These are phyloP conservation scores for Neoaliturus tenellus DNA, from an alignment of 2,888 invertebrate species.

Conservation along the genomic window DNA sequence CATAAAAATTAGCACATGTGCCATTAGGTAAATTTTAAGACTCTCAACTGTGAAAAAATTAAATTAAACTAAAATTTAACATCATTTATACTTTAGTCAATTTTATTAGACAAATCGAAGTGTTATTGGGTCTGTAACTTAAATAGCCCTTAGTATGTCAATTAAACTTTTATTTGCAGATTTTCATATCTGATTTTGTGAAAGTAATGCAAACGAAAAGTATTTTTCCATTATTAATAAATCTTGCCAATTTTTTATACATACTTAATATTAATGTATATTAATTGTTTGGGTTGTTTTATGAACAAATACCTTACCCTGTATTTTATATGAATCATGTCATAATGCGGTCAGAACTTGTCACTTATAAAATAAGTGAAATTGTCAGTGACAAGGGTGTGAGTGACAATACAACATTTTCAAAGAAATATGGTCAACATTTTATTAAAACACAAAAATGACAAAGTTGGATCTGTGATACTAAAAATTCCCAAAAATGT, in stretches of 20 bases:
- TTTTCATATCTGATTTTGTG: too few species aligned
- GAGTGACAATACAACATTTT: neutral
- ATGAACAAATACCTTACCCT: neutral
- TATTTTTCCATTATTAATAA: neutral
- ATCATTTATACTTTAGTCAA: too few species aligned
- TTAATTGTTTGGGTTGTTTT: neutral
- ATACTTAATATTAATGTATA: neutral
- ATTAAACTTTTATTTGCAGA: too few species aligned
- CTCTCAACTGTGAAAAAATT: too few species aligned
- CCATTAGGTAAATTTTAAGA: too few species aligned
- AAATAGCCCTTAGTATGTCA: too few species aligned
- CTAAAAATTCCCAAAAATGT: neutral
- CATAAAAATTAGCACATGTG: too few species aligned
- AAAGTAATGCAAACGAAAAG: too few species aligned
- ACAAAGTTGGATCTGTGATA: neutral
- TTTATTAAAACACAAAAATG: slow-evolving; percentile 3
- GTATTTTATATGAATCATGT: neutral
- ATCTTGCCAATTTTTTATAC: neutral
- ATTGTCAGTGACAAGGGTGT: neutral
- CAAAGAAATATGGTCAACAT: neutral
- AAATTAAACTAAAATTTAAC: too few species aligned
- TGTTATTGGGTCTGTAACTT: too few species aligned
- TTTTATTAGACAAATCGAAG: too few species aligned
- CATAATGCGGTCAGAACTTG: neutral
- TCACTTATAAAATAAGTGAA: neutral